phyloP scores from a whole-genome alignment of 1,140 invertebrate species.

The Tetraneura akinire region DNA sequence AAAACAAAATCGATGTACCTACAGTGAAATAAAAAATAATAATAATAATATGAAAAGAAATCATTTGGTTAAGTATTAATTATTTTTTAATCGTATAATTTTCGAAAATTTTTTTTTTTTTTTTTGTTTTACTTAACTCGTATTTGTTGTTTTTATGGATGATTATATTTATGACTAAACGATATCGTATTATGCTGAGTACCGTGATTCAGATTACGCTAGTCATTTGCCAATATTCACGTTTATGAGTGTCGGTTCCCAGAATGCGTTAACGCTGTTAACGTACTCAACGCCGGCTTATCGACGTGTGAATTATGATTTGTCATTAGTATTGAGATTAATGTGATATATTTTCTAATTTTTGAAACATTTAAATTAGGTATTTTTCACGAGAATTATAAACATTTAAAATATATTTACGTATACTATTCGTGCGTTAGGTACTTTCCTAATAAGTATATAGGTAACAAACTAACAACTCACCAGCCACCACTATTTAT shows the following conservation, averaged over 20 bases:
- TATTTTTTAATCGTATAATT: too few species aligned
- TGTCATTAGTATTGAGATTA: neutral
- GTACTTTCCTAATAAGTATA: neutral
- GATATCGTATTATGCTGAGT: neutral
- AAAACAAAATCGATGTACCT: too few species aligned
- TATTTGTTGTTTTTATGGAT: neutral
- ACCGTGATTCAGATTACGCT: neutral
- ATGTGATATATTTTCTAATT: neutral
- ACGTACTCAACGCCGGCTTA: neutral
- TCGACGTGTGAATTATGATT: neutral
- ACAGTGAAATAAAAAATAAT: too few species aligned
- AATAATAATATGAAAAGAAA: too few species aligned
- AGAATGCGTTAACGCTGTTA: neutral
- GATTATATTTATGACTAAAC: neutral
- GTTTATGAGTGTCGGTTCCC: neutral
- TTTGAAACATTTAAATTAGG: neutral
- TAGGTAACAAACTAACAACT: neutral
- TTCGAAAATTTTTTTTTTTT: too few species aligned
- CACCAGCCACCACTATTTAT: too few species aligned
- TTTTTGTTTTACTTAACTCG: neutral
- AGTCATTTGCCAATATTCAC: neutral
- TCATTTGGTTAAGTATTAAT: too few species aligned
- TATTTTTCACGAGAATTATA: neutral
- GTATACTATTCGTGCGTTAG: too few species aligned
- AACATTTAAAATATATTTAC: too few species aligned